phyloP scores from a whole-genome alignment of 2,113 vertebrate genomes.

The western clawed frog (Xenopus tropicalis) region DNA sequence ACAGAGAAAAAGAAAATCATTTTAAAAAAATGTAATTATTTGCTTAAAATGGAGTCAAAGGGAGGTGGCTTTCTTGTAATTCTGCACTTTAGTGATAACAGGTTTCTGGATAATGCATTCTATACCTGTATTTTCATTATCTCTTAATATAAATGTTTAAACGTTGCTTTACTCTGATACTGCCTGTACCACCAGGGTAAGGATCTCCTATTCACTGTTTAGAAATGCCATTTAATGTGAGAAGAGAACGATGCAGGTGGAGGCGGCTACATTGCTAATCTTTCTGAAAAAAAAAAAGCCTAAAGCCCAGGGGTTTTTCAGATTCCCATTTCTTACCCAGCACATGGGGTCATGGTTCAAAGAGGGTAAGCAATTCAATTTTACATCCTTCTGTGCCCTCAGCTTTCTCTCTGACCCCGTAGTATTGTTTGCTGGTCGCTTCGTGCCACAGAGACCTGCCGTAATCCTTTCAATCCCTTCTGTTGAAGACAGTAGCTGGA shows the following conservation, averaged over 20 bases:
- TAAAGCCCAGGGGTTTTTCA: conserved; percentile 23
- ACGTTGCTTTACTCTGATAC: too few relatives aligned
- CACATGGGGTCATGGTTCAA: conserved; percentile 32
- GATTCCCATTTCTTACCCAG: conserved; percentile 25
- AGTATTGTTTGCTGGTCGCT: conserved; percentile 37
- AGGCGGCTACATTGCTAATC: conserved; percentile 6
- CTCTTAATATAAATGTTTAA: too few relatives aligned
- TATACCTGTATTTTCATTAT: too few relatives aligned
- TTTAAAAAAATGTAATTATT: too few relatives aligned
- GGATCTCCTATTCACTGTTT: not conserved
- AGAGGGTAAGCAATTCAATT: conserved; percentile 45
- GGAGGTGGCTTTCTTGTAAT: too few relatives aligned
- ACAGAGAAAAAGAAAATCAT: too few relatives aligned
- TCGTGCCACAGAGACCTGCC: conserved; percentile 23
- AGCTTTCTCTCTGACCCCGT: conserved; percentile 21
- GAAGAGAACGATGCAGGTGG: conserved; percentile 8
- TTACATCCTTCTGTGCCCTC: conserved; percentile 36
- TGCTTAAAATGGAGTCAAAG: too few relatives aligned
- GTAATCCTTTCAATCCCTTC: conserved; percentile 42
- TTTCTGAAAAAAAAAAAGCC: not conserved
- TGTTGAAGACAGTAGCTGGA: conserved; percentile 30
- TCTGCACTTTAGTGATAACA: too few relatives aligned
- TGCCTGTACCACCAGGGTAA: not conserved
- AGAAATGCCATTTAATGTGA: conserved; percentile 12
- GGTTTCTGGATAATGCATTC: too few relatives aligned